phyloP scores from a whole-genome alignment of 2,888 invertebrate genomes.

The Pristionchus maxplancki region DNA sequence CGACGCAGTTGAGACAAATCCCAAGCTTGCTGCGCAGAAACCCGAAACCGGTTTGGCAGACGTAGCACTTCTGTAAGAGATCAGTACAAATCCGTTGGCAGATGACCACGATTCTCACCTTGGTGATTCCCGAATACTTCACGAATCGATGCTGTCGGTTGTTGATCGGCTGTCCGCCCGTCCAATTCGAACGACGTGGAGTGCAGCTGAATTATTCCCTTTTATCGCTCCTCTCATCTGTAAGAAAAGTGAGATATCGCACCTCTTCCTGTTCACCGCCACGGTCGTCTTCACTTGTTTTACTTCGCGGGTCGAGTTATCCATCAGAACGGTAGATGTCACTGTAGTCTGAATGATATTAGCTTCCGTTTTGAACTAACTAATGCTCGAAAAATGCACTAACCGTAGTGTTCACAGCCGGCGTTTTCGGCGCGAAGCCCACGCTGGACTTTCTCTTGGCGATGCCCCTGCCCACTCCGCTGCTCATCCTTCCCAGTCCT shows the following conservation, averaged over 20 bases:
- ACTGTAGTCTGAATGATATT: not conserved
- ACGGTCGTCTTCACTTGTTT: conserved; percentile 17
- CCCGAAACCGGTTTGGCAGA: conserved; percentile 42
- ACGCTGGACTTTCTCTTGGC: not conserved
- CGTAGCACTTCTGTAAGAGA: not conserved
- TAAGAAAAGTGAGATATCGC: not conserved
- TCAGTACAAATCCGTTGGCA: not conserved
- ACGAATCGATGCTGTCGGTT: conserved; percentile 55
- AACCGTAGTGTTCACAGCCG: not conserved
- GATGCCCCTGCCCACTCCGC: not conserved
- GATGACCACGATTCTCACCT: not conserved
- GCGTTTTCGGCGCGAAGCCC: not conserved
- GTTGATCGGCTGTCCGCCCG: conserved; percentile 55
- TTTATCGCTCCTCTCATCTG: not conserved
- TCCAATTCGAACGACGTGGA: conserved; percentile 53
- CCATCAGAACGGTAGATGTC: not conserved
- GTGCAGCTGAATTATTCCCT: not conserved
- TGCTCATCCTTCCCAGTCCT: not conserved
- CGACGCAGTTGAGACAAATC: conserved; percentile 59
- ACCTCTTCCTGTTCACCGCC: not conserved
- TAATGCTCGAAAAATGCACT: not conserved
- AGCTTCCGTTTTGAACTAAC: no score
- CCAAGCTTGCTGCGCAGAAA: conserved; percentile 49
- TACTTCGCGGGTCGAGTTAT: not conserved
- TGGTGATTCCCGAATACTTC: not conserved